A percentile compares a stretch with the other conserved stretches of the same genome.
These are phyloP conservation scores for Drosophila punjabiensis DNA, from an alignment of 1,140 invertebrate genomes.

Conservation along the genomic window DNA sequence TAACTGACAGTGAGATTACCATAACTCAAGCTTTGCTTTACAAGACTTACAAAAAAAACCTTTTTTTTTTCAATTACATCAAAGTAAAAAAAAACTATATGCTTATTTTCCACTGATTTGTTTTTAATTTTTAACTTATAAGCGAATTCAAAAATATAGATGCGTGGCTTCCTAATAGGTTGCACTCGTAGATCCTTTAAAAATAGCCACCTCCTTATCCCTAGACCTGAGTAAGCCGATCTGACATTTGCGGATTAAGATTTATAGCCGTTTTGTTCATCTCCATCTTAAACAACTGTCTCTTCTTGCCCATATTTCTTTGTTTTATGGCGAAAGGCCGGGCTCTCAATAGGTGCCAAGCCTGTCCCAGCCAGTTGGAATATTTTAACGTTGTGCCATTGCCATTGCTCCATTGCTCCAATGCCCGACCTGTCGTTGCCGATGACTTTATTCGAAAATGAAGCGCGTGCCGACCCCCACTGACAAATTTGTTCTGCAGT, in stretches of 20 bases:
- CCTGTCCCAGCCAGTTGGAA: slow-evolving; percentile 32
- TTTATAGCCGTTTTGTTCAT: slow-evolving; percentile 45
- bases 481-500: slow-evolving; percentile 83
- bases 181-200: slow-evolving; percentile 12
- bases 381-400: slow-evolving; percentile 23
- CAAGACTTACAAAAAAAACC: too few relatives aligned
- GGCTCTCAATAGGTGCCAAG: slow-evolving; percentile 56
- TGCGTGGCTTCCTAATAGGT: slow-evolving; percentile 4
- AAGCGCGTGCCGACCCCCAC: slow-evolving; percentile 85
- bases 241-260: slow-evolving; percentile 45
- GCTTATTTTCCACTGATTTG: not conserved
- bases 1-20: too few relatives aligned
- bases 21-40: too few relatives aligned
- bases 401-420: slow-evolving; percentile 39
- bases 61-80: not conserved
- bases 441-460: slow-evolving; percentile 79
- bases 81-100: not conserved
- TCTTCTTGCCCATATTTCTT: slow-evolving; percentile 48
- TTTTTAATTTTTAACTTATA: too few relatives aligned
- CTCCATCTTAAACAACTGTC: slow-evolving; percentile 46
- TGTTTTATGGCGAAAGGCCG: slow-evolving; percentile 51
- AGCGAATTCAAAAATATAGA: not conserved
- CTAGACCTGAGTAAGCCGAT: slow-evolving; percentile 34
- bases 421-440: slow-evolving; percentile 65
- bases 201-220: slow-evolving; percentile 18